phyloP scores from a whole-genome alignment of 2,797 vertebrate species.

The Melanotaenia trifasciata region DNA sequence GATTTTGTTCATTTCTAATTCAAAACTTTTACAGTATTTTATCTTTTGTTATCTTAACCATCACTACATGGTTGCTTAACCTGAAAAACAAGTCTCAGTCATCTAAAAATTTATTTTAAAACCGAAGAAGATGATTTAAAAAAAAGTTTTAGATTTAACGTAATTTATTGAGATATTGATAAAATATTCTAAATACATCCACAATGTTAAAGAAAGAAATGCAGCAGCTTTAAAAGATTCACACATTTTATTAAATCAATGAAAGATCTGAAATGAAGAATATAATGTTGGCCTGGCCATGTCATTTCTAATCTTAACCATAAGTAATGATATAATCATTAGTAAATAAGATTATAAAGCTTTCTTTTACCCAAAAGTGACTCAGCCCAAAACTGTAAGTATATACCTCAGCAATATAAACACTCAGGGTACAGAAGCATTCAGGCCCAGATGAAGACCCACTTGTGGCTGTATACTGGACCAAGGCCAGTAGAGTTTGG shows the following conservation, averaged over 20 bases:
- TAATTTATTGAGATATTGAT: constrained; percentile 54
- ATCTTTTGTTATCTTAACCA: background rate
- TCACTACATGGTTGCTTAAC: background rate
- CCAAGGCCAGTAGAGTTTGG: constrained; percentile 80
- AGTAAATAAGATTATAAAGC: constrained; percentile 30
- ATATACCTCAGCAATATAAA: constrained; percentile 12
- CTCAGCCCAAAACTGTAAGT: constrained; percentile 5
- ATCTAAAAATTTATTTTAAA: background rate
- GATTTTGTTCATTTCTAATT: background rate
- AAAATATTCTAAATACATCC: constrained; percentile 44
- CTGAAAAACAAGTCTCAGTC: background rate
- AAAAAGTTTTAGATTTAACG: constrained; percentile 31
- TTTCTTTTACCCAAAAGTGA: constrained; percentile 4
- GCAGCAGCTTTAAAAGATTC: constrained; percentile 20
- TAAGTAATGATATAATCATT: constrained; percentile 36
- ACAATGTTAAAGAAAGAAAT: constrained; percentile 40
- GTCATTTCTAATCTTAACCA: constrained; percentile 18
- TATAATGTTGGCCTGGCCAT: constrained; percentile 14
- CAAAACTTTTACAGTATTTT: background rate
- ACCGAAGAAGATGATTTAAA: constrained; percentile 8
- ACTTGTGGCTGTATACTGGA: constrained; percentile 58
- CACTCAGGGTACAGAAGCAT: constrained; percentile 52
- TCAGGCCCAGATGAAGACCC: constrained; percentile 52
- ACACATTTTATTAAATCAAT: constrained; percentile 35
- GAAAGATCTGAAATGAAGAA: constrained; percentile 32